These are phyloP conservation scores for Anser cygnoides DNA, from an alignment of 2,113 vertebrate species.

Conservation along the genomic window DNA sequence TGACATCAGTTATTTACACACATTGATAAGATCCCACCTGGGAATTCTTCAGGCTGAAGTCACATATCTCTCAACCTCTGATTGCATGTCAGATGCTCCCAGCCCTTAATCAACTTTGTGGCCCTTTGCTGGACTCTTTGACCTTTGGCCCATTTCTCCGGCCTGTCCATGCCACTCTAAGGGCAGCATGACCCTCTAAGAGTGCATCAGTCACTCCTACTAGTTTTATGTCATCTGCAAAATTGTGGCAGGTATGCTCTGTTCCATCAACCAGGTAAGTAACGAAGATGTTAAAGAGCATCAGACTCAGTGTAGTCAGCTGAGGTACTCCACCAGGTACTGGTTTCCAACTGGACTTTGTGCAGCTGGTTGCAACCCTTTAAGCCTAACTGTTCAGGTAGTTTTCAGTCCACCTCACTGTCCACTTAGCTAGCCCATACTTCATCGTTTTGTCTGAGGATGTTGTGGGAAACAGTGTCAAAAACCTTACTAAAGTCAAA, in stretches of 20 bases:
- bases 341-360: background rate
- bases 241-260: background rate
- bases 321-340: background rate
- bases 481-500: background rate
- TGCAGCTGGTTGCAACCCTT: background rate
- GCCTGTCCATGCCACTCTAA: background rate
- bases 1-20: background rate
- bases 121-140: background rate
- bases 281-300: background rate
- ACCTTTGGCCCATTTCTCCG: background rate
- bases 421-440: background rate
- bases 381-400: background rate
- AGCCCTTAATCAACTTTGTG: background rate
- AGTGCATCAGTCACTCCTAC: background rate
- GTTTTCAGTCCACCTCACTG: background rate
- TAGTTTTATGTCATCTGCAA: background rate
- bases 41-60: background rate
- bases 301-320: background rate
- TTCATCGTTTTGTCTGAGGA: background rate
- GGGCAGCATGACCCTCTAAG: fast-evolving
- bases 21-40: background rate
- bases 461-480: background rate
- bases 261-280: background rate
- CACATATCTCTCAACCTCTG: background rate
- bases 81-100: background rate